These are phyloP conservation scores for Crenichthys baileyi DNA, from an alignment of 2,797 vertebrate species.

Conservation along the genomic window DNA sequence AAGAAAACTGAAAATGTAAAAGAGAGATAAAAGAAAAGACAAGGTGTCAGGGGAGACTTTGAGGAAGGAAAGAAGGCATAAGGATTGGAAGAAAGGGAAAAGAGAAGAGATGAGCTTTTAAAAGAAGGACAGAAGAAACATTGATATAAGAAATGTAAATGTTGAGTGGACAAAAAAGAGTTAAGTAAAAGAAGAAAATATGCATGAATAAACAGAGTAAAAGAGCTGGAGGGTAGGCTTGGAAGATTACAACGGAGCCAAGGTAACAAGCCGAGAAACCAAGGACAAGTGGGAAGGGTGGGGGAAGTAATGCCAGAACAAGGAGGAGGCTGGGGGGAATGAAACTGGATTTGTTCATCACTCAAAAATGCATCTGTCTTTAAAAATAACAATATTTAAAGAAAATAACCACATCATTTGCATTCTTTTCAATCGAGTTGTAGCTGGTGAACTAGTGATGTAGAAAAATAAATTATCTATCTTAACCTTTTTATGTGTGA, in stretches of 20 bases:
- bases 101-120: neutral
- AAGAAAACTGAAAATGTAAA: conserved; percentile 6
- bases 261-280: conserved; percentile 7
- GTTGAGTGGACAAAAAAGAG: neutral
- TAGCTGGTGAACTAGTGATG: neutral
- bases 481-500: neutral
- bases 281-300: neutral
- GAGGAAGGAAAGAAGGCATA: neutral
- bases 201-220: conserved; percentile 2
- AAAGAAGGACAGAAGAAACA: neutral
- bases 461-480: neutral
- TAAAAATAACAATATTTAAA: neutral
- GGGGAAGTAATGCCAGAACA: neutral
- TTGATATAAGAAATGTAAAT: neutral
- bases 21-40: conserved; percentile 5
- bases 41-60: neutral
- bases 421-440: neutral
- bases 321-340: neutral
- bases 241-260: neutral
- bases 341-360: neutral
- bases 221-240: neutral
- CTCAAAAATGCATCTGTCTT: neutral
- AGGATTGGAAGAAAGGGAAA: neutral
- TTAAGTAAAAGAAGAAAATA: neutral
- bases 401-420: neutral